phyloP scores from a whole-genome alignment of 1,140 invertebrate genomes.

The Drosophila sechellia region DNA sequence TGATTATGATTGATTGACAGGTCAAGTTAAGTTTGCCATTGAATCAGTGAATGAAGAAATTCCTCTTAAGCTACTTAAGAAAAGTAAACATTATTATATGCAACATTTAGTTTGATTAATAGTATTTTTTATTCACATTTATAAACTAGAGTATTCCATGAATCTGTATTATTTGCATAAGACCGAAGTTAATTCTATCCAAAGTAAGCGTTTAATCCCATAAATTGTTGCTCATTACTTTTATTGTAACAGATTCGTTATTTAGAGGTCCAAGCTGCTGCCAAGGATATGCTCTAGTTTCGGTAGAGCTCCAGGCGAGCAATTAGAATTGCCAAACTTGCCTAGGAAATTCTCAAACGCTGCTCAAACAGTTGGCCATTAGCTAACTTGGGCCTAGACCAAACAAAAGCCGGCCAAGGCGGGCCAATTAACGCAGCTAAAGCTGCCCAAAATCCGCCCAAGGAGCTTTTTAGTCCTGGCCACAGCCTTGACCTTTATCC shows the following conservation, averaged over 20 bases:
- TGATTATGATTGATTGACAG: background rate
- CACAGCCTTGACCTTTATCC: slow-evolving; percentile 79
- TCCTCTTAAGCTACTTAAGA: too few relatives aligned
- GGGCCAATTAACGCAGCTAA: slow-evolving; percentile 72
- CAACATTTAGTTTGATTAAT: too few relatives aligned
- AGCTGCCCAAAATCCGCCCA: slow-evolving; percentile 56
- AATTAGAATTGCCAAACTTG: slow-evolving; percentile 50
- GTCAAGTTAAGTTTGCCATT: too few relatives aligned
- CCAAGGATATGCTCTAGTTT: slow-evolving; percentile 34
- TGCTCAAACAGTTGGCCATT: slow-evolving; percentile 74
- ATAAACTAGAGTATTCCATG: background rate
- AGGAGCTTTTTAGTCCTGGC: slow-evolving; percentile 32
- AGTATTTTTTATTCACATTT: background rate
- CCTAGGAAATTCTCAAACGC: slow-evolving; percentile 71
- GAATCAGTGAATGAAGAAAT: too few relatives aligned
- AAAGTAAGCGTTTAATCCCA: background rate
- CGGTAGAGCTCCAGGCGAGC: slow-evolving; percentile 30
- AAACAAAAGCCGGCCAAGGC: slow-evolving; percentile 63
- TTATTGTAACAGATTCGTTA: slow-evolving; percentile 16
- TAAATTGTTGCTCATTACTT: slow-evolving; percentile 1
- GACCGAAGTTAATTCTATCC: background rate
- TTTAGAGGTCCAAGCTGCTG: slow-evolving; percentile 2
- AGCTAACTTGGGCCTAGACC: slow-evolving; percentile 53
- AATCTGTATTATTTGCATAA: background rate
- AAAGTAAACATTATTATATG: too few relatives aligned